phyloP scores from a whole-genome alignment of 2,797 vertebrate genomes.

The Pseudochaenichthys georgianus region DNA sequence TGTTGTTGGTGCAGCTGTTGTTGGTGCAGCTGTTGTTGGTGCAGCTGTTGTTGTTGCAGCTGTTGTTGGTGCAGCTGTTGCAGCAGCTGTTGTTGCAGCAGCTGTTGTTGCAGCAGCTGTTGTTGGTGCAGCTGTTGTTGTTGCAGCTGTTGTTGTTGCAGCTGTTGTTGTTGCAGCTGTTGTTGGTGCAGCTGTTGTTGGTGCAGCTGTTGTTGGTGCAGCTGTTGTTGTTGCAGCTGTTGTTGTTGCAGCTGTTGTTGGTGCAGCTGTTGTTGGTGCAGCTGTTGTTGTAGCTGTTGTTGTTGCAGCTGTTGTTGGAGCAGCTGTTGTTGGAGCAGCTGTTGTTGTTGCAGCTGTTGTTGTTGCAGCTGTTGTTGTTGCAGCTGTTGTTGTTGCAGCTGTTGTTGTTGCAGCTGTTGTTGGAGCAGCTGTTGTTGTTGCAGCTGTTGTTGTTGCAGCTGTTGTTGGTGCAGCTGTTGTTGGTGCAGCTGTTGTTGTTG shows the following conservation, averaged over 20 bases:
- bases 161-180: neutral
- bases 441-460: neutral
- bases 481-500: too few relatives aligned
- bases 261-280: neutral
- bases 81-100: neutral
- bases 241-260: neutral
- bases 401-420: neutral
- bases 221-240: neutral
- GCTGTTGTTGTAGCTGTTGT: too few relatives aligned
- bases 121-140: too few relatives aligned
- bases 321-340: too few relatives aligned
- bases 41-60: neutral
- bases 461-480: too few relatives aligned
- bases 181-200: too few relatives aligned
- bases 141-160: neutral
- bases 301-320: too few relatives aligned
- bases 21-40: neutral
- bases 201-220: too few relatives aligned
- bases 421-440: neutral
- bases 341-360: too few relatives aligned
- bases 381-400: too few relatives aligned
- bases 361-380: too few relatives aligned
- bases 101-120: neutral
- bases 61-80: neutral
- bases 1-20: neutral